Percentiles rank a stretch among this genome's conserved stretches.
Conservation (phyloP, 2,797 vertebrate species). For the Macrochelys suwanniensis region DNA sequence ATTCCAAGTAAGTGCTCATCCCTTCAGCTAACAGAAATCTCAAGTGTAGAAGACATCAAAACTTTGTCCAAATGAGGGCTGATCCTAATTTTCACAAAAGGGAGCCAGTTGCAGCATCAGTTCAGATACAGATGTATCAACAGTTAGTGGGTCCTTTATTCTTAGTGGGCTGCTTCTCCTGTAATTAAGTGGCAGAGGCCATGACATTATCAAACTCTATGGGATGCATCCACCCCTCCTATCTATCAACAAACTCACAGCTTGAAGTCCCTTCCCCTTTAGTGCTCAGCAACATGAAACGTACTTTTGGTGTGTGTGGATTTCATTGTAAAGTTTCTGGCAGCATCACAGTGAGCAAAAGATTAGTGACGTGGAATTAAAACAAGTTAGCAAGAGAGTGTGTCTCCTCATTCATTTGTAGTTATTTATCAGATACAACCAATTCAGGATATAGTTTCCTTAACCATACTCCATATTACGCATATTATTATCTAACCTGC, state of each 20-base stretch:
- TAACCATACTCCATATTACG: slow-evolving; percentile 26
- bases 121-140: background rate
- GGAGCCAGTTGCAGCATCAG: background rate
- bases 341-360: background rate
- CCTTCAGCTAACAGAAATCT: background rate
- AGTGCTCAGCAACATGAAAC: background rate
- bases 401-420: background rate
- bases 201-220: background rate
- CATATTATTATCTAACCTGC: slow-evolving; percentile 39
- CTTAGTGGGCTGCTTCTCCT: background rate
- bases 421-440: slow-evolving; percentile 6
- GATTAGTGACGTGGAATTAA: slow-evolving; percentile 29
- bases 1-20: slow-evolving; percentile 86
- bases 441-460: background rate
- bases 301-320: background rate
- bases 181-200: background rate
- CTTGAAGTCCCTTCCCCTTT: background rate
- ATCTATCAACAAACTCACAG: fast-evolving
- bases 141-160: background rate
- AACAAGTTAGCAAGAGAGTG: background rate
- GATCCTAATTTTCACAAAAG: background rate
- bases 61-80: background rate
- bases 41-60: background rate
- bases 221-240: background rate
- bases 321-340: background rate